A percentile compares a stretch with the other conserved stretches of the same genome.
Conservation (phyloP, 2,113 vertebrate genomes). For the Trichechus manatus region DNA sequence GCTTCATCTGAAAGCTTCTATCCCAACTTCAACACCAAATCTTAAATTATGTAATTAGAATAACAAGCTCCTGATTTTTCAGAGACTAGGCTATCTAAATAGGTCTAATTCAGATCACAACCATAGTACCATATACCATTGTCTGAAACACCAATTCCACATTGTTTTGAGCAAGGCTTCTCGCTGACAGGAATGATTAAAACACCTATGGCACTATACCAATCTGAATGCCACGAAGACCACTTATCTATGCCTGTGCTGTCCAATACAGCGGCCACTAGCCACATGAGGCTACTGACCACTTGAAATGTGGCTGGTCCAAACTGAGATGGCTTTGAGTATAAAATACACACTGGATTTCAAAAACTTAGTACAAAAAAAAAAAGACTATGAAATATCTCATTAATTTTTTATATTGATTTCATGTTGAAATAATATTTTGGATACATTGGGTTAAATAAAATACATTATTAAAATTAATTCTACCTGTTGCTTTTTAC, state of each 20-base stretch:
- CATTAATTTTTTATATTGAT: background rate
- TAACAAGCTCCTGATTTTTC: background rate
- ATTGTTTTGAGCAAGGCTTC: constrained; percentile 28
- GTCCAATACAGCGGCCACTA: background rate
- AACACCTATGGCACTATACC: background rate
- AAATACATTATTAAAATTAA: constrained; percentile 42
- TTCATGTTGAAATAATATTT: constrained; percentile 12
- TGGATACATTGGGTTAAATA: background rate
- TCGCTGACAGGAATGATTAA: background rate
- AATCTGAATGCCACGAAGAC: background rate
- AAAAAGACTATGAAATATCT: background rate
- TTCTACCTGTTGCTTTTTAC: background rate
- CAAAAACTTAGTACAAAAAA: background rate
- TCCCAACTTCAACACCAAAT: background rate
- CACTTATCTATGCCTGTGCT: background rate
- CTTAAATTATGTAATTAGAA: constrained; percentile 27
- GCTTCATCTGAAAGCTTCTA: background rate
- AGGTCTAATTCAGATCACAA: background rate
- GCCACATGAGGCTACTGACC: background rate
- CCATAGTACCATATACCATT: background rate
- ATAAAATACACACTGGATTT: background rate
- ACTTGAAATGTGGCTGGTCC: background rate
- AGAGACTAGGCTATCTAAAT: background rate
- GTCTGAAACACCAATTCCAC: background rate
- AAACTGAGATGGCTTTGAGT: background rate